These are phyloP conservation scores for Theretra japonica DNA, from an alignment of 2,888 invertebrate species.

Conservation along the genomic window DNA sequence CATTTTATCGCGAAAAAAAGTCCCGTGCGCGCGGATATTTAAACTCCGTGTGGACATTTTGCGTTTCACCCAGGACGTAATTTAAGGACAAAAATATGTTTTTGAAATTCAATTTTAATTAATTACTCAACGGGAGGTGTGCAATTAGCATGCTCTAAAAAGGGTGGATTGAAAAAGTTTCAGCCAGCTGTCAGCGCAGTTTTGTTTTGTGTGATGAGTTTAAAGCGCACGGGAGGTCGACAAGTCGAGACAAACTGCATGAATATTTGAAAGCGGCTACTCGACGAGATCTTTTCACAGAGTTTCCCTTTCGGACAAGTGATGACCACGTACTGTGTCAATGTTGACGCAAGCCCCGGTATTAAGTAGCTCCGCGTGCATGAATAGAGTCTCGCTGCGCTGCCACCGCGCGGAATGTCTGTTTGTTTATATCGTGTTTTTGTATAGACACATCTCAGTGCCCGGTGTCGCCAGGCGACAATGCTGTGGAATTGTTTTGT, in stretches of 20 bases:
- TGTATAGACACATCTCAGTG: constrained; percentile 28
- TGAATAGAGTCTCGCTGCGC: constrained; percentile 71
- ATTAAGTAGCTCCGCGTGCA: constrained; percentile 78
- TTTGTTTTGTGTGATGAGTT: constrained; percentile 17
- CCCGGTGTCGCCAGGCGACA: background rate
- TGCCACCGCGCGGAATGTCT: constrained; percentile 53
- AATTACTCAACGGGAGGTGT: background rate
- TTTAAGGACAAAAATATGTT: no score
- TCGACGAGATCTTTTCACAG: constrained; percentile 52
- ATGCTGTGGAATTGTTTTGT: constrained; percentile 2
- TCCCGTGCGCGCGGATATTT: background rate
- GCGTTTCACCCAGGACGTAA: background rate
- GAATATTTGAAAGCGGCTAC: constrained; percentile 63
- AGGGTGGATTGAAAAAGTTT: background rate
- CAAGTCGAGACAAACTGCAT: constrained; percentile 36
- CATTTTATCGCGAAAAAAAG: background rate
- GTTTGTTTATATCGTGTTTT: constrained; percentile 62
- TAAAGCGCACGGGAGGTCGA: constrained; percentile 25
- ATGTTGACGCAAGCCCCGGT: constrained; percentile 73
- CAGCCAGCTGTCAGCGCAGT: constrained; percentile 10
- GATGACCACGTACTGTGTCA: constrained; percentile 77
- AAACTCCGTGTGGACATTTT: background rate
- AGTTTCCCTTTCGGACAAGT: constrained; percentile 68
- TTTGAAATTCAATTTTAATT: background rate
- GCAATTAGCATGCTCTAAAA: background rate